Base-by-base conservation (phyloP, 2,797 vertebrate genomes). In the Gadopsis bispinosus region DNA sequence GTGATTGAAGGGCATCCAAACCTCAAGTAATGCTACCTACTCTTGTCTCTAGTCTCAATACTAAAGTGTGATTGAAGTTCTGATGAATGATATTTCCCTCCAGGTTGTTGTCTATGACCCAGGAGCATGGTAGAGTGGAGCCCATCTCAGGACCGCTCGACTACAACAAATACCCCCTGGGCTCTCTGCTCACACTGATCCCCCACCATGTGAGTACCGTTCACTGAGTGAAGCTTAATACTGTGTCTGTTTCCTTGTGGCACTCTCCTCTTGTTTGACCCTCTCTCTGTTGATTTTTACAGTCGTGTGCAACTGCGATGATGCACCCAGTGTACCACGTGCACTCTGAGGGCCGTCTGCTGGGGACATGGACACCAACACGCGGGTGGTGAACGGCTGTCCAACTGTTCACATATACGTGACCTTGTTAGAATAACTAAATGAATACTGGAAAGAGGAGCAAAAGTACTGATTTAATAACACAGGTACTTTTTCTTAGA, bases 101-200 rank as follows among this genome's bases (percentile, higher is more conserved):
- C 86, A 97, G 97, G 88, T 87, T 97, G 84, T 74, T 90, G 86
- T 95, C 94, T 17, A 94, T 97, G 95, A 96, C 96, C 13, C 96
- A 97, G 90, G 96, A 97, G 85, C 96, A 97, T 2, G 96, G 97
- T 26, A 87, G 83, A 83, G 89, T 97, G 83, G 96, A 96, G 85
- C 84, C 95, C 0, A 16, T 90, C 48, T 88, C 91, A 0, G 96
- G 96, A 5, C 51, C 9, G 16, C 39, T 97, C 88, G 96, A 97
- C 20, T 97, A 95, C 50, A 87, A 72, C 84, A 86, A 70, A 26
- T 96, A 94, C 85, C 96, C 96, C 0, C 43, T 97, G 76, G 97
- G 96, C 19, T 93, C 86, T 61, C 75, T 92, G 72, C 77, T 97
- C 64, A 89, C 75, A 0, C 88, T 97, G 66, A 94, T 97, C 64